Conservation (phyloP, 2,888 invertebrate genomes). For the Protophormia terraenovae region DNA sequence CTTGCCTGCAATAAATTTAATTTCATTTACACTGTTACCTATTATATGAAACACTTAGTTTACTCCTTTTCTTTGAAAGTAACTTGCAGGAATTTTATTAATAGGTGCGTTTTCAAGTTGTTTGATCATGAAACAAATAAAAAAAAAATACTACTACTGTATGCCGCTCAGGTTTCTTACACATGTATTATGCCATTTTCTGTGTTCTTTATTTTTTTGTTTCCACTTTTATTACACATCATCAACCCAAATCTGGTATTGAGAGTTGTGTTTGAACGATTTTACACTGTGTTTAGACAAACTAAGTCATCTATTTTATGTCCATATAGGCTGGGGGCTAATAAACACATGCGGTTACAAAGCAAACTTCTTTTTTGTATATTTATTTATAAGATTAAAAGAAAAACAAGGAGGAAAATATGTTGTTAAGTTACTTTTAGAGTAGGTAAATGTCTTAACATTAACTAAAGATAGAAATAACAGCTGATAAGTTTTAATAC, state of each 20-base stretch:
- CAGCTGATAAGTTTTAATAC: constrained; percentile 12
- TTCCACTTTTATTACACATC: constrained; percentile 37
- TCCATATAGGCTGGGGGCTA: constrained; percentile 34
- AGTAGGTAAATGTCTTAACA: constrained; percentile 55
- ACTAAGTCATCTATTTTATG: constrained; percentile 29
- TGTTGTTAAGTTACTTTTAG: constrained; percentile 52
- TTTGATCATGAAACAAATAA: not conserved
- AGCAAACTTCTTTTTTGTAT: not conserved
- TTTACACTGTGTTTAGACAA: constrained; percentile 26
- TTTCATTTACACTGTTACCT: too few species aligned
- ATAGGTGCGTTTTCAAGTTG: not conserved
- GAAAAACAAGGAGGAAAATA: constrained; percentile 7
- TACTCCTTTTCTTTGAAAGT: too few species aligned
- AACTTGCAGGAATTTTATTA: not conserved
- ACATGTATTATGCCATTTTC: constrained; percentile 9
- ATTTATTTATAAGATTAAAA: not conserved
- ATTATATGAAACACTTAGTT: too few species aligned
- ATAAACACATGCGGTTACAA: constrained; percentile 42
- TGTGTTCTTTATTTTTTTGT: not conserved
- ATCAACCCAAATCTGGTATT: constrained; percentile 48
- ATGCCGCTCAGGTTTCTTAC: not conserved
- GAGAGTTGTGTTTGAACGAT: constrained; percentile 7
- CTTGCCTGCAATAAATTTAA: too few species aligned
- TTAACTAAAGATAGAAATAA: constrained; percentile 31
- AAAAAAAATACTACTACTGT: not conserved